Percentiles rank a stretch among this genome's conserved stretches.
Evolutionary conservation across 2,888 invertebrate genomes (phyloP).

Genomic region (Ectobius pallidus): DNA sequence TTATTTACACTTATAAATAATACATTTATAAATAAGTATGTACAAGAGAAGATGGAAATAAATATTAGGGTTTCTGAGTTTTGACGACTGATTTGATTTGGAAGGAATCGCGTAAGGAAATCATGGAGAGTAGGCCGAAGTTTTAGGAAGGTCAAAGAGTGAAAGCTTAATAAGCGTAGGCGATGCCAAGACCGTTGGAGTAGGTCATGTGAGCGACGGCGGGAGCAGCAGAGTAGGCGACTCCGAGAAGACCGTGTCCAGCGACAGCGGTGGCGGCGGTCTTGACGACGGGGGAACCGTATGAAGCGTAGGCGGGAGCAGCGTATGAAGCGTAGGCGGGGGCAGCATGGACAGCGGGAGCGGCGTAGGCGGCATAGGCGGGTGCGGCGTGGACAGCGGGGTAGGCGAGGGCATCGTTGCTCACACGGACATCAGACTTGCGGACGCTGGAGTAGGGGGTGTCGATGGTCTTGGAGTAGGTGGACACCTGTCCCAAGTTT

Average conservation of each 20-base stretch:
- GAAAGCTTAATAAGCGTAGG: constrained; percentile 55
- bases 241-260: no score
- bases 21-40: constrained; percentile 18
- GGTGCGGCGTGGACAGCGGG: constrained; percentile 45
- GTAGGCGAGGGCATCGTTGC: constrained; percentile 55
- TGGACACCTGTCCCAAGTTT: constrained; percentile 70
- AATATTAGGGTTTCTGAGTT: no score
- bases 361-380: constrained; percentile 46
- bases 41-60: not conserved
- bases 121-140: no score
- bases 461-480: constrained; percentile 71
- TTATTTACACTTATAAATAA: constrained; percentile 16
- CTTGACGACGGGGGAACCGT: constrained; percentile 49
- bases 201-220: constrained; percentile 62
- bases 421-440: constrained; percentile 71
- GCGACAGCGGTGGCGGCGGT: constrained; percentile 52
- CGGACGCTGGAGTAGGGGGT: constrained; percentile 75
- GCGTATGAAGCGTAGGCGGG: constrained; percentile 17
- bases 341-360: constrained; percentile 40
- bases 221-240: no score
- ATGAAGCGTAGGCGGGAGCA: constrained; percentile 38
- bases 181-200: constrained; percentile 61
- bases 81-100: not conserved
- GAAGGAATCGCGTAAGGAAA: no score
- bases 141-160: no score